Conservation (phyloP, 2,888 invertebrate species). For the Escarpia spicata region DNA sequence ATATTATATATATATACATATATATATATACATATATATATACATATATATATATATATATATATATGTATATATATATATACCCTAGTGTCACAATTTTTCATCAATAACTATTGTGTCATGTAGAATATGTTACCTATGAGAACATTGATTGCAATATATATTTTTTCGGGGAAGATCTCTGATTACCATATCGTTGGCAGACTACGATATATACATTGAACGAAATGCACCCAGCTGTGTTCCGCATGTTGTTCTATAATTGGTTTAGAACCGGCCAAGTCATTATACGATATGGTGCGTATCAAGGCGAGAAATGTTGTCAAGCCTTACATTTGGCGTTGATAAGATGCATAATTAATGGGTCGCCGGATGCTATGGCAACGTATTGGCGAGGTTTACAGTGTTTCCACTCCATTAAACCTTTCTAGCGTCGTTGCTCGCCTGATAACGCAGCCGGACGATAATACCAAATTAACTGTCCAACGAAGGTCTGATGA, state of each 20-base stretch:
- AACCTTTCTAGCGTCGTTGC: neutral
- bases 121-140: too few species aligned
- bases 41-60: too few species aligned
- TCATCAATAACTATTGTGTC: too few species aligned
- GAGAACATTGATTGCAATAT: too few species aligned
- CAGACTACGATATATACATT: too few species aligned
- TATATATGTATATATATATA: too few species aligned
- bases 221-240: neutral
- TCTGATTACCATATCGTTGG: too few species aligned
- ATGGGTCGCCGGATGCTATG: neutral
- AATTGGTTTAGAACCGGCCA: neutral
- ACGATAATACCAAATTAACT: neutral
- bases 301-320: neutral
- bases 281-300: neutral
- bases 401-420: neutral
- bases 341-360: neutral
- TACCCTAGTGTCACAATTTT: too few species aligned
- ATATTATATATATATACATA: too few species aligned
- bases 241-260: neutral
- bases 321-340: neutral
- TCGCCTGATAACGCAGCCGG: neutral
- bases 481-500: neutral
- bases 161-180: too few species aligned
- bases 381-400: conserved; percentile 3
- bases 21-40: too few species aligned